Evolutionary conservation across 2,113 vertebrate genomes (phyloP).

Genomic region (Aramus guarauna): DNA sequence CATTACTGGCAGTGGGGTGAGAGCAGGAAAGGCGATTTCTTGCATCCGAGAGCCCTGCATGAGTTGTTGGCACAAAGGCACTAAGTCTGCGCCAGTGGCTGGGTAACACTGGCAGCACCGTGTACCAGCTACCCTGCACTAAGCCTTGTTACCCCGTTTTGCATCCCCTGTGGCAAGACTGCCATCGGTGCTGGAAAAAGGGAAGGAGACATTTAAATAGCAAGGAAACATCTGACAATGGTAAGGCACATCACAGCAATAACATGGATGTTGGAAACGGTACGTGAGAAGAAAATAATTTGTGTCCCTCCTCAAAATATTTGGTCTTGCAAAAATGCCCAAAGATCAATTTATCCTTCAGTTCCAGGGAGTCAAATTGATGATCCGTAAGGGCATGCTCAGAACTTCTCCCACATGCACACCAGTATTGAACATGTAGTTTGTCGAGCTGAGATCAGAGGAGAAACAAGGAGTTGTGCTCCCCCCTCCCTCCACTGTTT

Average conservation of each 20-base stretch:
- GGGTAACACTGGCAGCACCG: rapidly evolving
- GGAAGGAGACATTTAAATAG: background rate
- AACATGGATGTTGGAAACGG: background rate
- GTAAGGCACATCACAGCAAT: background rate
- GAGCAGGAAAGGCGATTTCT: background rate
- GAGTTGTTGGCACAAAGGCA: background rate
- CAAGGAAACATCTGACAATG: background rate
- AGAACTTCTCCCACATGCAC: background rate
- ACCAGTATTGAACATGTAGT: background rate
- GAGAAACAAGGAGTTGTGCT: background rate
- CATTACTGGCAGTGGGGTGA: background rate
- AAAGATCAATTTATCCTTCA: background rate
- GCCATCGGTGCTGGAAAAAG: background rate
- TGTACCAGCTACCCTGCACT: rapidly evolving
- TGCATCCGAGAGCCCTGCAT: background rate
- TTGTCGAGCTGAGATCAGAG: background rate
- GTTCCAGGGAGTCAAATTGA: background rate
- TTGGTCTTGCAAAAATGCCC: background rate
- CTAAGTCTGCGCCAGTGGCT: background rate
- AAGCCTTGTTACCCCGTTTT: background rate
- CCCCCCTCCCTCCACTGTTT: background rate
- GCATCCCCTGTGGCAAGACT: background rate
- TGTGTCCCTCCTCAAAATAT: background rate
- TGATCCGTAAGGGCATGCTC: background rate
- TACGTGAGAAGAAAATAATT: background rate